Evolutionary conservation across 2,888 invertebrate species (phyloP), one percentile per base, ranked within the genome.

Genomic region (Camponotus fellah): DNA sequence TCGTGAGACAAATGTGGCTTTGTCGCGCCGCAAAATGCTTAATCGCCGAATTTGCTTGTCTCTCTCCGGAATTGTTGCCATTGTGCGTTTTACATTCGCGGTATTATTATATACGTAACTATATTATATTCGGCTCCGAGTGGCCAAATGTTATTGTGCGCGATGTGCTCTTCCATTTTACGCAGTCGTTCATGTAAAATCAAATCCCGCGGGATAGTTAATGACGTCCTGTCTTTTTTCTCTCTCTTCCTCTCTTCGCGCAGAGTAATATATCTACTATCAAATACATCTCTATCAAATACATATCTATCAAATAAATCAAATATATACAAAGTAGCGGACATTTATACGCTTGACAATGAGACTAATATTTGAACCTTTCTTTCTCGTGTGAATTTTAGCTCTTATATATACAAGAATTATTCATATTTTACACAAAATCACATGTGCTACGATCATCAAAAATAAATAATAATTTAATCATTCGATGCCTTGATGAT

Each of bases 151-250:
- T 72, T 72, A 60, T 80, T 49, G 58, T 12, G n/a, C 12, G 46
- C 34, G 14, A 56, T 26, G 69, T 12, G 53, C 53, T 53, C 72
- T 60, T 72, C 14, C 79, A 60, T 79, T 79, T 79, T 72, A 71
- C 34, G 32, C 58, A 79, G 43, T 72, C 34, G 72, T 71, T 58
- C 43, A n/a, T 60, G 26, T 58, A 60, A 79, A 79, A 79, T 79
- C 79, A 17, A 79, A 17, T 79, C 58, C 21, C 74, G 12, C 12
- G 46, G 49, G 43, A 71, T 58, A 60, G 56, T 60, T 79, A 79
- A 79, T 72, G 74, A 79, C 74, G 74, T 79, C 46, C 79, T 46
- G 72, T 79, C 72, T 58, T 72, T 37, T 34, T 12, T 58, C 21
- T 43, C 17, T 46, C 17, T 58, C 17, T 32, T 6, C 2, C 2